Percentiles rank a stretch among this genome's conserved stretches.
phyloP scores from a whole-genome alignment of 2,113 vertebrate species.

The Otis tarda region DNA sequence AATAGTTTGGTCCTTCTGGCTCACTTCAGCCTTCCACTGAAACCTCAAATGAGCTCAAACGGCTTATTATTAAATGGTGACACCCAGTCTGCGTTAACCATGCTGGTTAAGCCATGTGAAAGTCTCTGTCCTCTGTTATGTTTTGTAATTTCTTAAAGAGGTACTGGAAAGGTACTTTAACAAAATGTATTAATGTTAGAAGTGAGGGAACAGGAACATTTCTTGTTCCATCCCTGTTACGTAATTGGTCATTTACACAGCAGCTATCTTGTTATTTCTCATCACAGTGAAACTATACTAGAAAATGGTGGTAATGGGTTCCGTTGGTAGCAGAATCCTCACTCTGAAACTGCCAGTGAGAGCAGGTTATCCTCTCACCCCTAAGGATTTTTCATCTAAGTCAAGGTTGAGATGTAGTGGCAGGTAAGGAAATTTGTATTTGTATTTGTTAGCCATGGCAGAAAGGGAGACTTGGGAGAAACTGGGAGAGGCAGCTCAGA shows the following conservation, averaged over 20 bases:
- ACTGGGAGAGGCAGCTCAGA: neutral
- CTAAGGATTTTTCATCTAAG: neutral
- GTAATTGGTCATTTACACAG: neutral
- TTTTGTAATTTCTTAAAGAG: neutral
- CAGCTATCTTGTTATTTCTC: neutral
- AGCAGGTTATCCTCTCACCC: neutral
- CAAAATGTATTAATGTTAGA: neutral
- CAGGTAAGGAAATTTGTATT: neutral
- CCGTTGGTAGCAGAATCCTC: neutral
- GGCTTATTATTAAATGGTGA: neutral
- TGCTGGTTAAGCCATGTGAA: neutral
- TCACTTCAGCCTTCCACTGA: neutral
- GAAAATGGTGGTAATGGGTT: neutral
- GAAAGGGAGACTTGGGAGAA: neutral
- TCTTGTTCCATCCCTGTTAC: neutral
- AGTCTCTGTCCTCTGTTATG: neutral
- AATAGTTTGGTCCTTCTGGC: neutral
- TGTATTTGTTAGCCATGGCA: neutral
- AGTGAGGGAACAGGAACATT: neutral
- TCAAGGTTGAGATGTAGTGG: neutral
- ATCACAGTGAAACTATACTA: neutral
- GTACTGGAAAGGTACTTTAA: neutral
- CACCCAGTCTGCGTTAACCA: neutral
- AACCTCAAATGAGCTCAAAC: neutral
- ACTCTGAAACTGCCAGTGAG: neutral